phyloP scores from a whole-genome alignment of 2,113 vertebrate species.

The Aphyosemion australe region DNA sequence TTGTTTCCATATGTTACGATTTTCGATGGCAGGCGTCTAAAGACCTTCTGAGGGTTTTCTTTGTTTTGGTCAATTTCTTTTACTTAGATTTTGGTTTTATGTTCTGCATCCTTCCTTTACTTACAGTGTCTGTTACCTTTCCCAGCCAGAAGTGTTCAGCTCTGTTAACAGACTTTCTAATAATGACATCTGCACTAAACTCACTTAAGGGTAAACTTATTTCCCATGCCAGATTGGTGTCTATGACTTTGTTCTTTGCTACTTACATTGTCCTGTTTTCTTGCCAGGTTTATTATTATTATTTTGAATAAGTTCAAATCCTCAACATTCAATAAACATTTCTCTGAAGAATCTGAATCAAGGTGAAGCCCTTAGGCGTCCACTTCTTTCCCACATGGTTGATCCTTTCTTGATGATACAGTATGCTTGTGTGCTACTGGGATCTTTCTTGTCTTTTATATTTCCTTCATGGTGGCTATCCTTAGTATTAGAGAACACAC shows the following conservation, averaged over 20 bases:
- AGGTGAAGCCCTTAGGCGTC: conserved; percentile 55
- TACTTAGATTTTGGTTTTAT: too few species aligned
- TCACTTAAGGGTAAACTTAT: background rate
- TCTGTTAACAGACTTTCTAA: background rate
- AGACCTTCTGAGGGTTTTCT: too few species aligned
- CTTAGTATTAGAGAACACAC: conserved; percentile 28
- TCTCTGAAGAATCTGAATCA: conserved; percentile 64
- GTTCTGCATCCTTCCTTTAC: too few species aligned
- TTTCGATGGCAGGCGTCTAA: too few species aligned
- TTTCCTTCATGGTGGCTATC: conserved; percentile 16
- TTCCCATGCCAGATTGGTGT: background rate
- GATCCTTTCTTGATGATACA: conserved; percentile 43
- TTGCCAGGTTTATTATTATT: background rate
- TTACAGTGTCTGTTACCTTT: too few species aligned
- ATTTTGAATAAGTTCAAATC: background rate
- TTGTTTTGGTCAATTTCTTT: too few species aligned
- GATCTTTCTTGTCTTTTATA: conserved; percentile 34
- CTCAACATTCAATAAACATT: background rate
- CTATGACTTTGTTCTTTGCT: background rate
- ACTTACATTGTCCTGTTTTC: background rate
- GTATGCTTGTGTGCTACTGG: conserved; percentile 29
- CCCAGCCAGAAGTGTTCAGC: too few species aligned
- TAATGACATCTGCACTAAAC: background rate
- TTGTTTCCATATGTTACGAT: too few species aligned
- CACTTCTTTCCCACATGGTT: conserved; percentile 32